Evolutionary conservation across 2,797 vertebrate genomes (phyloP), one percentile per base, ranked within the genome.

Genomic region (Ctenopoma kingsleyae): DNA sequence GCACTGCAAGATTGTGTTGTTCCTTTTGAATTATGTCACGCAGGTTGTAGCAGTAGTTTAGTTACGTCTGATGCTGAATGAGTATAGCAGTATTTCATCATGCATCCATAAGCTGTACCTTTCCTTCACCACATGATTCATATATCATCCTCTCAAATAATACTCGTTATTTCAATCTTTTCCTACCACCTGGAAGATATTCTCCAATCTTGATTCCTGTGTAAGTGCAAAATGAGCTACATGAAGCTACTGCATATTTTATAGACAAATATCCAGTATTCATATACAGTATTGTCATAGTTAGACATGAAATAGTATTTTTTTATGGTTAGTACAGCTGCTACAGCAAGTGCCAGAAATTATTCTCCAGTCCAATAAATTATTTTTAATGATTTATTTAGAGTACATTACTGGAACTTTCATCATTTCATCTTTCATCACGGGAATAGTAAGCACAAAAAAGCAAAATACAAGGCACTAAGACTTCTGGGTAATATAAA

Each of bases 361-460:
- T 8, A 36, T 19, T 47, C 36, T 63, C 36, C 8, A 27, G n/a
- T 78, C 22, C 23, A 54, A 4, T 47, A 32, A 62, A 64, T 36
- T 20, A 0, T 36, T 72, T 49, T 67, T 43, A 63, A 82, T 60
- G 15, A 69, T 79, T 70, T 67, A 57, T 58, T 63, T 70, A 20
- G 16, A 67, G 32, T 23, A 25, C 59, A 44, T 59, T 47, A 52
- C 43, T 2, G 25, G 23, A 52, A 50, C 58, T 50, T 61, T 82
- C 49, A 56, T 67, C 20, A 65, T 27, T 58, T 57, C 13, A 52
- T 64, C 41, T 74, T 56, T 67, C 52, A 80, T 58, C 17, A 49
- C 54, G 54, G 54, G 48, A 67, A 58, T 25, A 52, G 46, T 10
- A 41, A 64, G 44, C 8, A 53, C 53, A 60, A 20, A 23, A 66